Evolutionary conservation across 1,140 invertebrate species (phyloP).

Genomic region (Bombus waltoni): DNA sequence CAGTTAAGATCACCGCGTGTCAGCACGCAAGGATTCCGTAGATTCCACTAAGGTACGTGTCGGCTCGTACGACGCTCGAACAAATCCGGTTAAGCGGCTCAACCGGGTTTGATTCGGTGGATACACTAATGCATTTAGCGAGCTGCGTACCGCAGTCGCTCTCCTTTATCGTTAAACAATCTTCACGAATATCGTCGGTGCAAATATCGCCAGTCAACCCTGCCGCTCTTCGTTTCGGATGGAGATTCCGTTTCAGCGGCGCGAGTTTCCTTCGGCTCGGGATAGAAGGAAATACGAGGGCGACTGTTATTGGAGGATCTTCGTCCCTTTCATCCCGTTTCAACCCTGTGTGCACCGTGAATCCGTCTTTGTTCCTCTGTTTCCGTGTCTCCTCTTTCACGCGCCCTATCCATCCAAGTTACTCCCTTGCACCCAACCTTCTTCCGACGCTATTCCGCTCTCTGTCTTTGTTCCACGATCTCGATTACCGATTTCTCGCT

Average conservation of each 20-base stretch:
- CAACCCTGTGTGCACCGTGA: not conserved
- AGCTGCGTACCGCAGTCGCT: not conserved
- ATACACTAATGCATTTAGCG: conserved; percentile 31
- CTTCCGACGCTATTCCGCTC: not conserved
- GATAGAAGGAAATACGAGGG: conserved; percentile 63
- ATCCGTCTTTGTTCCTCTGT: not conserved
- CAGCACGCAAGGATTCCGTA: not conserved
- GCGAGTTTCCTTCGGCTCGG: conserved; percentile 54
- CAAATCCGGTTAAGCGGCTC: conserved; percentile 37
- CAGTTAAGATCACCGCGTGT: not conserved
- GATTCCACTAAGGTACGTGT: conserved; percentile 23
- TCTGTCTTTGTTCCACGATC: not conserved
- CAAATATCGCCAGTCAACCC: conserved; percentile 39
- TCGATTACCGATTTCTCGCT: conserved; percentile 28
- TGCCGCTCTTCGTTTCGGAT: conserved; percentile 23
- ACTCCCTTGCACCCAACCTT: not conserved
- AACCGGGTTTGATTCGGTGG: not conserved
- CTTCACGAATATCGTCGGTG: conserved; percentile 51
- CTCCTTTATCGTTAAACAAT: conserved; percentile 48
- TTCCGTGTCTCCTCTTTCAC: conserved; percentile 21
- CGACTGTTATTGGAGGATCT: conserved; percentile 65
- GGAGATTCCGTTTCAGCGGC: conserved; percentile 63
- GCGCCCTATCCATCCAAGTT: conserved; percentile 3
- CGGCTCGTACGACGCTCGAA: conserved; percentile 8
- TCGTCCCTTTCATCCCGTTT: not conserved